These are phyloP conservation scores for Andrena minutula DNA, from an alignment of 2,888 invertebrate genomes.

Conservation along the genomic window DNA sequence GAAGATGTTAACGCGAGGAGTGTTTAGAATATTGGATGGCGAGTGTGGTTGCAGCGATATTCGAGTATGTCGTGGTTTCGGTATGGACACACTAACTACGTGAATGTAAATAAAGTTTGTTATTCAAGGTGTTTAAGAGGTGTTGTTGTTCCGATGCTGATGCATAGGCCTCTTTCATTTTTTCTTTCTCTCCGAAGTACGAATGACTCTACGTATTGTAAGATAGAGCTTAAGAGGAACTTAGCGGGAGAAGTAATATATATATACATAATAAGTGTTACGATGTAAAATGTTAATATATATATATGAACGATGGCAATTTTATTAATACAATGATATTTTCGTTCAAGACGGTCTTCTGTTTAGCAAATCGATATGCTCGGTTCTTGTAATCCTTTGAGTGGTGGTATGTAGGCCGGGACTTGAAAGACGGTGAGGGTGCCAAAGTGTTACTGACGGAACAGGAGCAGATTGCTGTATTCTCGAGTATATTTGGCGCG, in stretches of 20 bases:
- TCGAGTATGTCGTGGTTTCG: conserved; percentile 71
- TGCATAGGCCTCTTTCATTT: conserved; percentile 42
- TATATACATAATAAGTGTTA: conserved; percentile 47
- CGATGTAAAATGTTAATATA: conserved; percentile 54
- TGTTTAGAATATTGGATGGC: conserved; percentile 45
- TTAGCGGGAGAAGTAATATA: conserved; percentile 53
- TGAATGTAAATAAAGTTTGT: conserved; percentile 83
- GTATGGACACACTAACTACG: conserved; percentile 75
- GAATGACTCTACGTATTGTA: conserved; percentile 39
- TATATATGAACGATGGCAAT: conserved; percentile 51
- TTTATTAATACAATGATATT: conserved; percentile 58
- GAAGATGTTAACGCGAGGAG: not conserved
- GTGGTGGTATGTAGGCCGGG: not conserved
- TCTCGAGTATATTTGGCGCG: too few relatives aligned
- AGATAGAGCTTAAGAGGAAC: conserved; percentile 48
- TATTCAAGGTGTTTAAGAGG: conserved; percentile 75
- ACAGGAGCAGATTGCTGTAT: too few relatives aligned
- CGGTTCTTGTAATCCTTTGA: conserved; percentile 19
- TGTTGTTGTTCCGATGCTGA: conserved; percentile 49
- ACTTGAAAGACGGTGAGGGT: not conserved
- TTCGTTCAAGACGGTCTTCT: conserved; percentile 42
- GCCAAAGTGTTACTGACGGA: not conserved
- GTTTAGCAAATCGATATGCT: not conserved
- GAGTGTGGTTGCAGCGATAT: conserved; percentile 32
- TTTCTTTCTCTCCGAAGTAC: conserved; percentile 21